Evolutionary conservation across 2,113 vertebrate species (phyloP).

Genomic region (Chloroceryle aenea): DNA sequence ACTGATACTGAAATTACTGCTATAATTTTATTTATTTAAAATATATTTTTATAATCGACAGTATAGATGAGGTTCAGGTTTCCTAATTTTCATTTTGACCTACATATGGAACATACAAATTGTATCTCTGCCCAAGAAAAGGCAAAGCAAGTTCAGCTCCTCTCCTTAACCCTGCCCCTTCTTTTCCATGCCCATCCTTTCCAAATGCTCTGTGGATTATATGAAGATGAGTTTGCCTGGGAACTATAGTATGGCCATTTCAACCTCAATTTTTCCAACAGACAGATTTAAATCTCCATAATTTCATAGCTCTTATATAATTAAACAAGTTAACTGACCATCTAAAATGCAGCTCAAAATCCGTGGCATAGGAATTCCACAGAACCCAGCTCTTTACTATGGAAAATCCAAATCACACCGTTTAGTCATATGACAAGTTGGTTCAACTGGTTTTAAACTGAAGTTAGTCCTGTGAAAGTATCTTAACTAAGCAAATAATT

Average conservation of each 20-base stretch:
- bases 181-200: not conserved
- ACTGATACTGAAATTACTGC: not conserved
- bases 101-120: not conserved
- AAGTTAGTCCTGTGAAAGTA: not conserved
- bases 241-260: not conserved
- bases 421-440: not conserved
- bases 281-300: not conserved
- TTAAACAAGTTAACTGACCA: not conserved
- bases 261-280: not conserved
- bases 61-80: not conserved
- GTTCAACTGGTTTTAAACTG: not conserved
- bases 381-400: not conserved
- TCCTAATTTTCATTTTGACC: not conserved
- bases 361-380: not conserved
- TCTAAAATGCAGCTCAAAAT: not conserved
- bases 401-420: not conserved
- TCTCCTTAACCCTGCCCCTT: not conserved
- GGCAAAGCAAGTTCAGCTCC: not conserved
- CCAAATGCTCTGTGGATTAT: not conserved
- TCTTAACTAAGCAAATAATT: not conserved
- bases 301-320: not conserved
- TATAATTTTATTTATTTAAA: not conserved
- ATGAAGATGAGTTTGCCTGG: not conserved
- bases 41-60: not conserved
- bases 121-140: not conserved